A percentile compares a stretch with the other conserved stretches of the same genome.
Evolutionary conservation across 2,113 vertebrate genomes (phyloP).

Genomic region (Sander vitreus): DNA sequence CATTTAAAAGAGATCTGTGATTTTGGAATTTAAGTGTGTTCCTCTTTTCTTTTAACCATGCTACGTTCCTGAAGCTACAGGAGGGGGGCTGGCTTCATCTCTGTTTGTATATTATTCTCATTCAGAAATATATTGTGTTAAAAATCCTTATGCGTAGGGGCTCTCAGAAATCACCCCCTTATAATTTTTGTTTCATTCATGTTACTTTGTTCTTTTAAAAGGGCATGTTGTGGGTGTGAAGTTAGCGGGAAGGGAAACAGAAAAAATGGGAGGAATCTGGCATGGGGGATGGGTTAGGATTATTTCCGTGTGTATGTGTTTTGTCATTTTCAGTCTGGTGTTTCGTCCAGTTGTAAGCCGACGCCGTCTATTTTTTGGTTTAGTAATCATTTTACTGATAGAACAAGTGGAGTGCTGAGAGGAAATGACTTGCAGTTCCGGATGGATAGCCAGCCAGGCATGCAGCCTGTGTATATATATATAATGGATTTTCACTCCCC

Average conservation of each 20-base stretch:
- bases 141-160: slow-evolving; percentile 42
- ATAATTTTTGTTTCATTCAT: slow-evolving; percentile 41
- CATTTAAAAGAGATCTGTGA: slow-evolving; percentile 70
- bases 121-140: slow-evolving; percentile 61
- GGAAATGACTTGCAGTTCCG: slow-evolving; percentile 71
- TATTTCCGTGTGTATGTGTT: slow-evolving; percentile 45
- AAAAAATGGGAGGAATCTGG: not conserved
- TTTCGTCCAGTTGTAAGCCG: slow-evolving; percentile 59
- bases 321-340: slow-evolving; percentile 69
- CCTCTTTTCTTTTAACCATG: slow-evolving; percentile 26
- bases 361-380: slow-evolving; percentile 13
- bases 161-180: slow-evolving; percentile 42
- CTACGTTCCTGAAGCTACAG: slow-evolving; percentile 62
- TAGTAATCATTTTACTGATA: slow-evolving; percentile 37
- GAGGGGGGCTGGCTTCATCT: slow-evolving; percentile 65
- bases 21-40: slow-evolving; percentile 59
- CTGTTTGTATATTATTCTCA: slow-evolving; percentile 70
- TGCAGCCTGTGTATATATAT: slow-evolving; percentile 59
- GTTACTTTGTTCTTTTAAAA: slow-evolving; percentile 47
- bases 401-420: slow-evolving; percentile 58
- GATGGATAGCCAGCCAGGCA: slow-evolving; percentile 68
- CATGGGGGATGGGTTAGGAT: slow-evolving; percentile 23
- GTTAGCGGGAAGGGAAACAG: not conserved
- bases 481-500: slow-evolving; percentile 61
- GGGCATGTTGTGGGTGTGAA: slow-evolving; percentile 32